phyloP scores from a whole-genome alignment of 2,888 invertebrate species.

The Athetis lepigone region DNA sequence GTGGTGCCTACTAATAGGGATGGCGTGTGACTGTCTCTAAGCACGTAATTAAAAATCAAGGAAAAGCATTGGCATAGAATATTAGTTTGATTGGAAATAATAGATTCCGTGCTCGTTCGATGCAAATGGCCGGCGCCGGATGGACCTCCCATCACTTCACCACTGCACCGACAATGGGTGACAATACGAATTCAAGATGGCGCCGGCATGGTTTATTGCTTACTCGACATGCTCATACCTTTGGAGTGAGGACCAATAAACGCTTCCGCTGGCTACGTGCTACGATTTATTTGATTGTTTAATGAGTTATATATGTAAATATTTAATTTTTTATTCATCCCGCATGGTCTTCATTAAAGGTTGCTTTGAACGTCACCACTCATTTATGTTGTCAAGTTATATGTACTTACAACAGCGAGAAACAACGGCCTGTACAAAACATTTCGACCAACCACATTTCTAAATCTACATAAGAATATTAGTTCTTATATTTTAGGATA shows the following conservation, averaged over 20 bases:
- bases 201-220: slow-evolving; percentile 84
- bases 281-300: slow-evolving; percentile 71
- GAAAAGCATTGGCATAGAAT: slow-evolving; percentile 58
- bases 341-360: slow-evolving; percentile 17
- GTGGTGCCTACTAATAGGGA: slow-evolving; percentile 8
- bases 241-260: slow-evolving; percentile 73
- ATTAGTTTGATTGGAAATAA: slow-evolving; percentile 74
- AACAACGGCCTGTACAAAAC: background rate
- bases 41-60: slow-evolving; percentile 59
- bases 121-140: slow-evolving; percentile 90
- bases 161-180: slow-evolving; percentile 77
- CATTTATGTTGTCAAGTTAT: slow-evolving; percentile 6
- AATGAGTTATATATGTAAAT: slow-evolving; percentile 50
- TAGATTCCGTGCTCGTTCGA: slow-evolving; percentile 85
- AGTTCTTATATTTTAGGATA: no score
- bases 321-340: slow-evolving; percentile 34
- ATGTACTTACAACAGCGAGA: background rate
- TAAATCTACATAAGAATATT: no score
- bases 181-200: slow-evolving; percentile 87
- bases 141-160: slow-evolving; percentile 87
- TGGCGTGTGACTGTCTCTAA: slow-evolving; percentile 41
- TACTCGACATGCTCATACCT: slow-evolving; percentile 74
- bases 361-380: slow-evolving; percentile 3
- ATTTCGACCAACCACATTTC: no score
- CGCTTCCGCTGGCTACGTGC: slow-evolving; percentile 81